Percentiles rank a stretch among this genome's conserved stretches.
Evolutionary conservation across 2,888 invertebrate species (phyloP).

Genomic region (Cataglyphis cursor): DNA sequence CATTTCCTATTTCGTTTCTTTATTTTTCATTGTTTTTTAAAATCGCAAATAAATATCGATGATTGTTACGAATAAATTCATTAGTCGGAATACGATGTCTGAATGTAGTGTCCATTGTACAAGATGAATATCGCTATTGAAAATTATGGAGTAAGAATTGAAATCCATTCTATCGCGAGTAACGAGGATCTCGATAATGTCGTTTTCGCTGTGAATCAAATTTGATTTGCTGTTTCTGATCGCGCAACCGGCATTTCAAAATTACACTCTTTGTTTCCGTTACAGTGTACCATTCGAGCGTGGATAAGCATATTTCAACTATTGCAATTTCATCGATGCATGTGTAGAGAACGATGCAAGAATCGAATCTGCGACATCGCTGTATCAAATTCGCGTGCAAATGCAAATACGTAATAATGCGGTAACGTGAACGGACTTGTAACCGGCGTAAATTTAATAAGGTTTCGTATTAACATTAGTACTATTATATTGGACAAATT

Average conservation of each 20-base stretch:
- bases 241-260: background rate
- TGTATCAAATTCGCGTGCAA: conserved; percentile 41
- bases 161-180: conserved; percentile 20
- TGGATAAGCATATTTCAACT: conserved; percentile 16
- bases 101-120: conserved; percentile 31
- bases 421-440: conserved; percentile 30
- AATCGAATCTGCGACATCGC: conserved; percentile 14
- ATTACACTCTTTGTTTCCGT: background rate
- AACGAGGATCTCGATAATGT: conserved; percentile 28
- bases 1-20: background rate
- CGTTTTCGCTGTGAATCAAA: conserved; percentile 21
- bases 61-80: conserved; percentile 17
- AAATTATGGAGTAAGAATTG: conserved; percentile 27
- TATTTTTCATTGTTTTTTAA: conserved; percentile 17
- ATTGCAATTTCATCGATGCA: conserved; percentile 2
- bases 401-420: conserved; percentile 27
- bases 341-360: background rate
- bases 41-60: conserved; percentile 24
- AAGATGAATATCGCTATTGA: conserved; percentile 31
- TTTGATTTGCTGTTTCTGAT: conserved; percentile 19
- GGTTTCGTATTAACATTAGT: conserved; percentile 59
- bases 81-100: background rate
- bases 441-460: conserved; percentile 11
- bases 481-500: conserved; percentile 35
- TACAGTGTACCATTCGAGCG: background rate